These are phyloP conservation scores for Toxotes jaculatrix DNA, from an alignment of 2,113 vertebrate species.

Conservation along the genomic window DNA sequence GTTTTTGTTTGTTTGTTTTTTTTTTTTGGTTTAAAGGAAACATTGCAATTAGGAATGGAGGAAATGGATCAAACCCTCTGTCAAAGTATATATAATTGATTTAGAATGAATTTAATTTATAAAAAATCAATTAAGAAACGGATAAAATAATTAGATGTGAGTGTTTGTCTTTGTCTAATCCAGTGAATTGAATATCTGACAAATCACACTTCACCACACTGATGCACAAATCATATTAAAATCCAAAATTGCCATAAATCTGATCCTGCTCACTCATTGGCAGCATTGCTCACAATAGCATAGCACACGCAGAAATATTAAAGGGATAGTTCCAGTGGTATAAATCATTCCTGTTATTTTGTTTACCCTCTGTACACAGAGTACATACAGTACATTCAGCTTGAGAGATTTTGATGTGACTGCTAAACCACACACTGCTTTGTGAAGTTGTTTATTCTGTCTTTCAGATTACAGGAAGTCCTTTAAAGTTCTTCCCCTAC, in stretches of 20 bases:
- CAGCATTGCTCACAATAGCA: neutral
- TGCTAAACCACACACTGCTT: neutral
- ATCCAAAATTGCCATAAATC: neutral
- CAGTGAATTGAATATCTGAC: neutral
- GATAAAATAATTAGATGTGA: neutral
- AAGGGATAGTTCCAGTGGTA: neutral
- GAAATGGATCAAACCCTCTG: neutral
- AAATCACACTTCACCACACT: neutral
- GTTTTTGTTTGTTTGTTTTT: neutral
- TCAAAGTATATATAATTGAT: neutral
- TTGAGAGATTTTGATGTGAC: neutral
- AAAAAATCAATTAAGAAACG: neutral
- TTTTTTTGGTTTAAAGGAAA: conserved; percentile 10
- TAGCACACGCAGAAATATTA: neutral
- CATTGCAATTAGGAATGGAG: neutral
- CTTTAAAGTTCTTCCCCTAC: neutral
- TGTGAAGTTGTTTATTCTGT: neutral
- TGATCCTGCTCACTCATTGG: neutral
- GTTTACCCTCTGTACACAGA: neutral
- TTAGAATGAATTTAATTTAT: neutral
- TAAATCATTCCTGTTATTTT: neutral
- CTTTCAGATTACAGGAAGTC: neutral
- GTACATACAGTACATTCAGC: neutral
- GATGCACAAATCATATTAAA: neutral
- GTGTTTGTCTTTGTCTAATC: conserved; percentile 14